Conservation (phyloP, 2,888 invertebrate species). For the Celastrina argiolus region DNA sequence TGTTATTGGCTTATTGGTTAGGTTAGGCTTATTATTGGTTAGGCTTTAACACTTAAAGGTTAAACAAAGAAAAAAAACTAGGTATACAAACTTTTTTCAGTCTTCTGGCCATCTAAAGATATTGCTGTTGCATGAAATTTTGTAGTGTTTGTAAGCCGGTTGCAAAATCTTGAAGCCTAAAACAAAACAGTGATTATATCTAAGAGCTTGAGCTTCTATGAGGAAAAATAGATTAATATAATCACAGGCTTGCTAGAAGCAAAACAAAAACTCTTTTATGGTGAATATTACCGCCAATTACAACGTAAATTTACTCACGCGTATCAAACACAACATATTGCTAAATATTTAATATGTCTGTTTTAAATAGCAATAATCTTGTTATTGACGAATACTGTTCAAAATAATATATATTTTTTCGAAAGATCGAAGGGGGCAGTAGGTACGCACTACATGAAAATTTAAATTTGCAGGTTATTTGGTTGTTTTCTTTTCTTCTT, state of each 20-base stretch:
- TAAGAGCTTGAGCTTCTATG: too few relatives aligned
- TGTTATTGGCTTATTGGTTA: too few relatives aligned
- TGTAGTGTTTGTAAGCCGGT: conserved; percentile 23
- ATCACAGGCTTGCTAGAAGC: neutral
- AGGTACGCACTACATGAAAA: too few relatives aligned
- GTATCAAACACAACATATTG: conserved; percentile 8
- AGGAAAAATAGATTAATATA: too few relatives aligned
- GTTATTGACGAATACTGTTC: neutral
- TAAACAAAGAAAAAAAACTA: neutral
- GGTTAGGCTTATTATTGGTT: too few relatives aligned
- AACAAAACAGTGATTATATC: conserved; percentile 16
- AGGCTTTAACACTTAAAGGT: too few relatives aligned
- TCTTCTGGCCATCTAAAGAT: conserved; percentile 48
- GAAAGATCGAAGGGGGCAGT: too few relatives aligned
- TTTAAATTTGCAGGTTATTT: too few relatives aligned
- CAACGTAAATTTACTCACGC: neutral
- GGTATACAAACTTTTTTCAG: conserved; percentile 58
- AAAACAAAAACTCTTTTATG: neutral
- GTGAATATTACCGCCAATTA: neutral
- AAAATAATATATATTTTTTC: too few relatives aligned
- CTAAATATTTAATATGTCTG: neutral
- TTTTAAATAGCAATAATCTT: neutral
- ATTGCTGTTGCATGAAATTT: conserved; percentile 35
- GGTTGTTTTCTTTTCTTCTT: too few relatives aligned
- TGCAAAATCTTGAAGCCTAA: conserved; percentile 26